These are phyloP conservation scores for Saccopteryx leptura DNA, from an alignment of 2,113 vertebrate genomes.

Conservation along the genomic window DNA sequence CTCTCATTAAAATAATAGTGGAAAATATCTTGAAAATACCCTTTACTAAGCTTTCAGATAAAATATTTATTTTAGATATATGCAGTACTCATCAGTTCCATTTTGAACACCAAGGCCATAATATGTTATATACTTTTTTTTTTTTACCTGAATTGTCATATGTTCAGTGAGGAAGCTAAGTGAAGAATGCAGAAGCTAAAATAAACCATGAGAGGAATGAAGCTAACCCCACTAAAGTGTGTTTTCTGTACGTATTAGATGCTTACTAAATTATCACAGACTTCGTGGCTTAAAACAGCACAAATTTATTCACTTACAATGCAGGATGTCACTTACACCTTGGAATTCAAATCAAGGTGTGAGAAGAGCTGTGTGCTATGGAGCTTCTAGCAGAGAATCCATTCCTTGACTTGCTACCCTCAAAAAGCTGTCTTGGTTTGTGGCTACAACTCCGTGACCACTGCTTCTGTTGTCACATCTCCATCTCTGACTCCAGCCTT, in stretches of 20 bases:
- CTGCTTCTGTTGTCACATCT: neutral
- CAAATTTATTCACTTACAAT: neutral
- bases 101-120: neutral
- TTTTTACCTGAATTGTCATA: neutral
- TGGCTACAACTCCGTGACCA: neutral
- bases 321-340: neutral
- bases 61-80: constrained; percentile 18
- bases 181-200: neutral
- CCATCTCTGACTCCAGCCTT: neutral
- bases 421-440: neutral
- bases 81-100: neutral
- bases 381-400: neutral
- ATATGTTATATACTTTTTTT: neutral
- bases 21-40: constrained; percentile 18
- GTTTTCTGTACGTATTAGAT: neutral
- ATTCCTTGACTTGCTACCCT: neutral
- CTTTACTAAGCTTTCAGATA: neutral
- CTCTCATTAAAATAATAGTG: neutral
- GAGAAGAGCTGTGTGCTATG: neutral
- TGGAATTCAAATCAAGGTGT: neutral
- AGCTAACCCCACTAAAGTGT: neutral
- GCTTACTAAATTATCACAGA: neutral
- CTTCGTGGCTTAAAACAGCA: neutral
- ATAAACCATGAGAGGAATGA: neutral
- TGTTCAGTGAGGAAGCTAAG: neutral